Conservation (phyloP, 2,113 vertebrate genomes). For the Cariama cristata region DNA sequence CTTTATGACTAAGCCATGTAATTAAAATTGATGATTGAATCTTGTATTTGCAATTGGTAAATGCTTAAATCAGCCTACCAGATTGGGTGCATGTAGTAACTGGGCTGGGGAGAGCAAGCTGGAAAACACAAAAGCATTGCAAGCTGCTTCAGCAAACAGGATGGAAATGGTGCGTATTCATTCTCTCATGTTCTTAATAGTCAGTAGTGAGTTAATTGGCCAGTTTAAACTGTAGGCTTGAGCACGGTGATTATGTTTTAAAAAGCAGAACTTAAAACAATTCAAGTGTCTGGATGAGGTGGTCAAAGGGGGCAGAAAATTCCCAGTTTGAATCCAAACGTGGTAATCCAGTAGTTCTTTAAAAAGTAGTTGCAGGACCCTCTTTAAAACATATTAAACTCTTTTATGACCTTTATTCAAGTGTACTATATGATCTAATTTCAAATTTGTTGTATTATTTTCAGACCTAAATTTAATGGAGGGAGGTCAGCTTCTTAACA, state of each 20-base stretch:
- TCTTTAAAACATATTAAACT: not conserved
- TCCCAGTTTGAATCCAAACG: not conserved
- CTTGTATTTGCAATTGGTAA: constrained; percentile 24
- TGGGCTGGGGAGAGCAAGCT: constrained; percentile 5
- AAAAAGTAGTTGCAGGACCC: not conserved
- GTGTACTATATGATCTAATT: not conserved
- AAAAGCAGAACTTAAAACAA: not conserved
- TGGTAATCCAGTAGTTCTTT: not conserved
- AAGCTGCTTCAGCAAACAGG: not conserved
- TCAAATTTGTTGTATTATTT: not conserved
- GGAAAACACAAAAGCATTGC: not conserved
- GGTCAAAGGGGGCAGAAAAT: not conserved
- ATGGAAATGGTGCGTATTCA: constrained; percentile 9
- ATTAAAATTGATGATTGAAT: constrained; percentile 49
- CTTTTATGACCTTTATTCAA: not conserved
- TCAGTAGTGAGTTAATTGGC: not conserved
- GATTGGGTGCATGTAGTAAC: not conserved
- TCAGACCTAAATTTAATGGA: not conserved
- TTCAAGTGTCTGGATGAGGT: not conserved
- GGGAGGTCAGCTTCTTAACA: not conserved
- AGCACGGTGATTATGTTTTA: not conserved
- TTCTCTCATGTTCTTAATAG: not conserved
- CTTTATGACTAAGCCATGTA: constrained; percentile 1
- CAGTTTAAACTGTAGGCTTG: not conserved
- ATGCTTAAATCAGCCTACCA: constrained; percentile 4